phyloP scores from a whole-genome alignment of 2,888 invertebrate genomes.

The Flexamia atlantica region DNA sequence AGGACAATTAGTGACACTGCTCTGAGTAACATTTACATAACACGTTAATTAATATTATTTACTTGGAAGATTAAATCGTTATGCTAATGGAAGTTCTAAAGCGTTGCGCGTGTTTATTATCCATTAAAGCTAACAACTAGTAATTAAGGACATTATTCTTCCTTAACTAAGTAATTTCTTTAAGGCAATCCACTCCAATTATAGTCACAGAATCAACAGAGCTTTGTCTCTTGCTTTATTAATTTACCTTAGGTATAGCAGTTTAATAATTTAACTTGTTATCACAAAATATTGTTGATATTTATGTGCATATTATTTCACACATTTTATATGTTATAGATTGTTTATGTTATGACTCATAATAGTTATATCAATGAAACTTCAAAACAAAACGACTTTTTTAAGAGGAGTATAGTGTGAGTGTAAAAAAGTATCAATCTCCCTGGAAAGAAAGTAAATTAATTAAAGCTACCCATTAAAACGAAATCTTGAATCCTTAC shows the following conservation, averaged over 20 bases:
- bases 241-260: background rate
- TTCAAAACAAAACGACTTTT: too few species aligned
- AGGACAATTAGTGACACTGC: background rate
- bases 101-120: slow-evolving; percentile 29
- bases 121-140: slow-evolving; percentile 16
- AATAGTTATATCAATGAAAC: too few species aligned
- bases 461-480: too few species aligned
- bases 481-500: too few species aligned
- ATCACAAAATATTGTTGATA: too few species aligned
- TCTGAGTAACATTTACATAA: background rate
- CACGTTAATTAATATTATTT: background rate
- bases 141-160: slow-evolving; percentile 31
- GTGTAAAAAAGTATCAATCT: too few species aligned
- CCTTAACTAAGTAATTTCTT: slow-evolving; percentile 11
- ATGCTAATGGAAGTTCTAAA: slow-evolving; percentile 25
- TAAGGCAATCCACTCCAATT: slow-evolving; percentile 7
- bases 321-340: too few species aligned
- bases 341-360: too few species aligned
- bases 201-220: background rate
- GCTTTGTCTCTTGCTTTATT: background rate
- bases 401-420: too few species aligned
- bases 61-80: background rate
- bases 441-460: too few species aligned
- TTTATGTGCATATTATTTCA: too few species aligned
- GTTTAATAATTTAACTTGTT: too few species aligned